phyloP scores from a whole-genome alignment of 2,113 vertebrate genomes.

The Hylia prasina region DNA sequence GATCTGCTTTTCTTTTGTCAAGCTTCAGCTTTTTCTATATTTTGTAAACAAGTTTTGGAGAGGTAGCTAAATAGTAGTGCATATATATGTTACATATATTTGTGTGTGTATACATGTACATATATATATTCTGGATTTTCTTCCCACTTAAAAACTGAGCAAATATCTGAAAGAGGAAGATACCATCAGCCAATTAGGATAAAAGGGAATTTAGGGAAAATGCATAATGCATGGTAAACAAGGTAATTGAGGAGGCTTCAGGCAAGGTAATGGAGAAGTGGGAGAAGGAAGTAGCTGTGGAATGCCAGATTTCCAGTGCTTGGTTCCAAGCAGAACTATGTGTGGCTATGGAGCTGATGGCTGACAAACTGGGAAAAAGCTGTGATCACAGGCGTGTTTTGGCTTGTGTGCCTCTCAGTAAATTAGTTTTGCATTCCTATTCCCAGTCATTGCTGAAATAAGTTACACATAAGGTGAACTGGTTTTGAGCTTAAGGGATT shows the following conservation, averaged over 20 bases:
- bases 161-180: background rate
- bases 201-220: background rate
- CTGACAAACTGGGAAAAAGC: background rate
- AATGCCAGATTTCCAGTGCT: background rate
- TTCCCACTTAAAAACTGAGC: background rate
- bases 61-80: background rate
- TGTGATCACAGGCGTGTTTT: background rate
- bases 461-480: background rate
- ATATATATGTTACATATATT: background rate
- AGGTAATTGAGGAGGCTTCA: background rate
- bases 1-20: background rate
- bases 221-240: background rate
- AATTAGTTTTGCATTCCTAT: background rate
- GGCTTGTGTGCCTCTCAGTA: background rate
- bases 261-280: background rate
- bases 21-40: background rate
- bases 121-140: background rate
- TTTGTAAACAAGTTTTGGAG: background rate
- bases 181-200: background rate
- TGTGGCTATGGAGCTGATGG: background rate
- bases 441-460: background rate
- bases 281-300: background rate
- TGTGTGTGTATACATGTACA: background rate
- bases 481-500: background rate
- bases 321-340: background rate